These are phyloP conservation scores for Acipenser oxyrinchus DNA, from an alignment of 2,797 vertebrate genomes.

Conservation along the genomic window DNA sequence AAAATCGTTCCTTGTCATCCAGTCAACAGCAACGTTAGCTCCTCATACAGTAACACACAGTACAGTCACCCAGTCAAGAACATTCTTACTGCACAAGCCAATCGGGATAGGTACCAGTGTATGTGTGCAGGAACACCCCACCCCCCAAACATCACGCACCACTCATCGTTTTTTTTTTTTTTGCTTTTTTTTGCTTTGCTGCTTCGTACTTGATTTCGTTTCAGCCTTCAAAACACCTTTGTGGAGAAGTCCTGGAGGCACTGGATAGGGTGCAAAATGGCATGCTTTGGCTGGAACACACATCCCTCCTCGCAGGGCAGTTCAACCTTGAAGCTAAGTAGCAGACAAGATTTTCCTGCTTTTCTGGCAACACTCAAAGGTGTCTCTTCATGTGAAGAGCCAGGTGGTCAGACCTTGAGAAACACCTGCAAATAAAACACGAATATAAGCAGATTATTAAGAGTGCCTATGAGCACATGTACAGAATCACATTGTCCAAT, in stretches of 20 bases:
- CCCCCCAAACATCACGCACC: slow-evolving; percentile 59
- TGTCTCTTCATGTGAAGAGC: slow-evolving; percentile 98
- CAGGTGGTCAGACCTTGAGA: slow-evolving; percentile 96
- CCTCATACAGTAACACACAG: slow-evolving; percentile 53
- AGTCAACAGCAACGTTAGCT: slow-evolving; percentile 73
- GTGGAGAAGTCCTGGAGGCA: slow-evolving; percentile 79
- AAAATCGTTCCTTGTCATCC: slow-evolving; percentile 67
- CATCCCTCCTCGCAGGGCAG: slow-evolving; percentile 58
- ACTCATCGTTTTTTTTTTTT: slow-evolving; percentile 51
- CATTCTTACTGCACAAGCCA: slow-evolving; percentile 90
- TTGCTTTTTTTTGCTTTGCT: slow-evolving; percentile 44
- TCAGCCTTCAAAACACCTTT: slow-evolving; percentile 77
- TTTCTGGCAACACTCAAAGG: slow-evolving; percentile 61
- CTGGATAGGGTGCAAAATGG: slow-evolving; percentile 87
- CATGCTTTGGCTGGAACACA: slow-evolving; percentile 76
- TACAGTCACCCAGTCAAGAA: slow-evolving; percentile 64
- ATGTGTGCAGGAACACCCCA: slow-evolving; percentile 68
- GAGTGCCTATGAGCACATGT: not conserved
- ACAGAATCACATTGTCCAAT: not conserved
- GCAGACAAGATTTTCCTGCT: slow-evolving; percentile 55
- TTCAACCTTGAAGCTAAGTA: slow-evolving; percentile 69
- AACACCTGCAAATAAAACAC: slow-evolving; percentile 68
- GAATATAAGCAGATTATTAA: too few species aligned
- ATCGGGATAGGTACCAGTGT: slow-evolving; percentile 81
- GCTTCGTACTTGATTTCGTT: slow-evolving; percentile 54